Percentiles rank a stretch among this genome's conserved stretches.
Evolutionary conservation across 2,113 vertebrate species (phyloP).

Genomic region (Ursus arctos): DNA sequence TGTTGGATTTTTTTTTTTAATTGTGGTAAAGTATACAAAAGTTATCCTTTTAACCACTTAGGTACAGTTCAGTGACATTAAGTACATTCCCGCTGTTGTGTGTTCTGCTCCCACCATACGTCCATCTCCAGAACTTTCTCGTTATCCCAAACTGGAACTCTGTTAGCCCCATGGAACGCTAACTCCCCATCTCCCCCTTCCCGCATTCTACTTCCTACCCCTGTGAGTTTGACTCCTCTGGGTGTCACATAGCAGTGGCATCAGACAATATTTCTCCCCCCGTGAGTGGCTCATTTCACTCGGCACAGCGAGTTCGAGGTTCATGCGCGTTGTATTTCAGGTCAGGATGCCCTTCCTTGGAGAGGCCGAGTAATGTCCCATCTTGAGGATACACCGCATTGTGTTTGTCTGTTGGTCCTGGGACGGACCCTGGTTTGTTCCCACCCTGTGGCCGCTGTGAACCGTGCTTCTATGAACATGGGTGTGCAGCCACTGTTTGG

Average conservation of each 20-base stretch:
- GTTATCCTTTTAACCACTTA: too few species aligned
- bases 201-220: neutral
- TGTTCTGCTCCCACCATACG: rapidly evolving
- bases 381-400: rapidly evolving
- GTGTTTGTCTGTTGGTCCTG: rapidly evolving
- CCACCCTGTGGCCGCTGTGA: rapidly evolving
- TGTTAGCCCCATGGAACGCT: rapidly evolving
- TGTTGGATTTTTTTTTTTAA: neutral
- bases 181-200: rapidly evolving
- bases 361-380: rapidly evolving
- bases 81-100: rapidly evolving
- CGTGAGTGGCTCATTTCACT: neutral
- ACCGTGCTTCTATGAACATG: rapidly evolving
- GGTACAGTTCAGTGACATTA: rapidly evolving
- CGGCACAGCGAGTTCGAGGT: rapidly evolving
- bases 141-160: neutral
- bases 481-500: rapidly evolving
- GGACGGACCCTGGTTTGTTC: rapidly evolving
- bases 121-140: neutral
- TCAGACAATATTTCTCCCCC: rapidly evolving
- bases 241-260: rapidly evolving
- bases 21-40: neutral
- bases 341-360: rapidly evolving
- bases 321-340: rapidly evolving
- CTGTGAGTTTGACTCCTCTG: neutral